Percentiles rank a stretch among this genome's conserved stretches.
Evolutionary conservation across 1,140 invertebrate genomes (phyloP).

Genomic region (Ptiloglossa arizonensis): DNA sequence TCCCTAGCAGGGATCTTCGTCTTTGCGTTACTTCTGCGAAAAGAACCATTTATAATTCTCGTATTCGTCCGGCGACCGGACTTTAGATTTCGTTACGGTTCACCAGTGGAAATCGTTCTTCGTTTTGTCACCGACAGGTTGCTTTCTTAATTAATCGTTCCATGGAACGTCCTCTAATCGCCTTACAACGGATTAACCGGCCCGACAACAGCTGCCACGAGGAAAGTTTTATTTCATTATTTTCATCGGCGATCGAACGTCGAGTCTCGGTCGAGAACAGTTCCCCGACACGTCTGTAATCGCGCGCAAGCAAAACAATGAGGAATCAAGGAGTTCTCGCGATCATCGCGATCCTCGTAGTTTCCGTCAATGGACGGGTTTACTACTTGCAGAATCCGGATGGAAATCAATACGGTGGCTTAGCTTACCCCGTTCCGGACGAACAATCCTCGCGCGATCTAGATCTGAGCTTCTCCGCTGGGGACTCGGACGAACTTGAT

Average conservation of each 20-base stretch:
- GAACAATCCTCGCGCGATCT: constrained; percentile 73
- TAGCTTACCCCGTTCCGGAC: constrained; percentile 42
- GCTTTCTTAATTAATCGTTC: constrained; percentile 53
- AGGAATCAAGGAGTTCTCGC: neutral
- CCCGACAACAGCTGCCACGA: constrained; percentile 44
- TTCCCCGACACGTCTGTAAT: neutral
- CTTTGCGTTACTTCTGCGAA: no score
- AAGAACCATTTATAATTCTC: no score
- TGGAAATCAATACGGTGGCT: constrained; percentile 45
- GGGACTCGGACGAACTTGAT: constrained; percentile 53
- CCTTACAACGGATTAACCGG: constrained; percentile 70
- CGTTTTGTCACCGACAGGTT: constrained; percentile 17
- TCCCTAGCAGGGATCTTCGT: no score
- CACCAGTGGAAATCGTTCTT: constrained; percentile 22
- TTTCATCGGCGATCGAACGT: constrained; percentile 20
- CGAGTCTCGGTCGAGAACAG: neutral
- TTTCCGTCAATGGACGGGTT: constrained; percentile 48
- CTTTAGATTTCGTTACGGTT: neutral
- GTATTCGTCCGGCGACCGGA: neutral
- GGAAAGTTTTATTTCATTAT: constrained; percentile 41
- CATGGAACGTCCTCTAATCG: constrained; percentile 62
- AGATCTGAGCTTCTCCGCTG: constrained; percentile 71
- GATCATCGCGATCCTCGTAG: constrained; percentile 24
- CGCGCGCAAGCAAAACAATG: constrained; percentile 26
- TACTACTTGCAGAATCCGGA: constrained; percentile 63